Evolutionary conservation across 2,888 invertebrate species (phyloP).

Genomic region (Uloborus plumipes): DNA sequence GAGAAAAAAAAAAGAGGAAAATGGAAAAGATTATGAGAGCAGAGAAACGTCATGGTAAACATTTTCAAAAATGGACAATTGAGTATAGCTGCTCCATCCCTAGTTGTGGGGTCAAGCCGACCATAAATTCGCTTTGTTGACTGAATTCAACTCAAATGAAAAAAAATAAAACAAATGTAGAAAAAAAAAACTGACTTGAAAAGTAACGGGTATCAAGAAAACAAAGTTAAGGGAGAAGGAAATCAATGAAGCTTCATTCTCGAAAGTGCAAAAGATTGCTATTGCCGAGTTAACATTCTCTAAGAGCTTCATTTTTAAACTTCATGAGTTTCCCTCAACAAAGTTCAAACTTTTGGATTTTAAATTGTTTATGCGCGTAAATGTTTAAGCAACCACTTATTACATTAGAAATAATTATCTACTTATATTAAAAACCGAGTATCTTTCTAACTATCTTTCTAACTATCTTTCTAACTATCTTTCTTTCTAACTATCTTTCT

Average conservation of each 20-base stretch:
- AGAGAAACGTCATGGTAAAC: constrained; percentile 32
- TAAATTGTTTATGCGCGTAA: no score
- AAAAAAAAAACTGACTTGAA: constrained; percentile 13
- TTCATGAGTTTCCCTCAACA: no score
- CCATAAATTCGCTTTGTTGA: constrained; percentile 58
- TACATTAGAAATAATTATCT: no score
- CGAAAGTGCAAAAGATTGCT: constrained; percentile 39
- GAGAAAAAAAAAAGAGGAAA: not conserved
- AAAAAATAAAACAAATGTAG: constrained; percentile 23
- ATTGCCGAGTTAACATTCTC: constrained; percentile 37
- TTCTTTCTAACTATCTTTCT: no score
- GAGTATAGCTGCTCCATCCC: constrained; percentile 38
- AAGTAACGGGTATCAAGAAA: not conserved
- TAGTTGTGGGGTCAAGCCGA: constrained; percentile 52
- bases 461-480: no score
- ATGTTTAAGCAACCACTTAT: no score
- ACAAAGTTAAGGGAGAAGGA: not conserved
- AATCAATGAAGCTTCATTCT: constrained; percentile 6
- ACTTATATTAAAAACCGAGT: no score
- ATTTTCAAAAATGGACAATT: constrained; percentile 58
- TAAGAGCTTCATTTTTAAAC: constrained; percentile 1
- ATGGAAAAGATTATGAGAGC: not conserved
- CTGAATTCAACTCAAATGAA: constrained; percentile 44
- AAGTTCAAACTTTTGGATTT: no score
- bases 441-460: no score